Base-by-base conservation (phyloP, 2,888 invertebrate species). In the Rhagonycha lutea region DNA sequence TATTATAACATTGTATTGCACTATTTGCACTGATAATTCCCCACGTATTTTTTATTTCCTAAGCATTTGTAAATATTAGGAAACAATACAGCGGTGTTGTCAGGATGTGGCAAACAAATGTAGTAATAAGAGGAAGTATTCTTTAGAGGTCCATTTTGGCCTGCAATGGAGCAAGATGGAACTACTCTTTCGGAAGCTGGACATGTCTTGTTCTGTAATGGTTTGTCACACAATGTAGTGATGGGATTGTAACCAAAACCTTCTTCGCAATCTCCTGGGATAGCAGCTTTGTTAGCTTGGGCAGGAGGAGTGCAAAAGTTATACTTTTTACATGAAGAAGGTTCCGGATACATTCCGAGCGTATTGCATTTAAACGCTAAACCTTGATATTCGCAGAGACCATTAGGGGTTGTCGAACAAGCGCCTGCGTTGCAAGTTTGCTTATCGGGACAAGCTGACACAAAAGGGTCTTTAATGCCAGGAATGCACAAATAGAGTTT, bases 321-420 rank as follows among this genome's bases (percentile, higher is more conserved):
- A 68, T 61, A 73, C 18, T 29, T 29, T 29, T 28, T 68, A 61
- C 72, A 73, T 18, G 68, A 29, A 4, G 23, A 28, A 29, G 72
- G 72, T 14, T 73, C 72, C 9, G 72, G 72, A 61, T 60, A 73
- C 14, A 68, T 67, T 23, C 72, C 72, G 4, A 26, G 7, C 0
- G 60, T 3, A 11, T 5, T 12, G 32, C 72, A 72, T 9, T 9
- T 14, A 12, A 72, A 72, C 3, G 1, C 0, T 2, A n/a, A 7
- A 2, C n/a, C 14, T n/a, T 4, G 0, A n/a, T 63, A 24, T 3
- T n/a, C 63, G 24, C 63, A 63, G 5, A 24, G n/a, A 10, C 24
- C 3, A 8, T 24, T 0, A n/a, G 24, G 7, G 2, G 5, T 61
- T 0, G 8, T 8, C 7, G 24, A 24, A n/a, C 63, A 63, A 4